Conservation (phyloP, 2,797 vertebrate genomes). For the Philypnodon macrostomus region DNA sequence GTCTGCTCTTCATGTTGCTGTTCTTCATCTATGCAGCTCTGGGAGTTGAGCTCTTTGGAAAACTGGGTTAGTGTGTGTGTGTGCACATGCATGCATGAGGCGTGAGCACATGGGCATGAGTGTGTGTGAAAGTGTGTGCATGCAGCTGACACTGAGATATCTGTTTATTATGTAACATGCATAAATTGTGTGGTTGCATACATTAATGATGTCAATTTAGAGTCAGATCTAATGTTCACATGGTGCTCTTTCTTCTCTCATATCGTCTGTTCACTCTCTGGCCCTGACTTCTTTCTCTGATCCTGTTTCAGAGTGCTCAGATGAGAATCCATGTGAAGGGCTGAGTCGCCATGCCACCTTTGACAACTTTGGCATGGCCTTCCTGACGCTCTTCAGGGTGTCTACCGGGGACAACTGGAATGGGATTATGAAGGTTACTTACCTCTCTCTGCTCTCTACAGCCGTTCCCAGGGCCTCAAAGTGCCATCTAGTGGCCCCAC, state of each 20-base stretch:
- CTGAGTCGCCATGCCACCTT: slow-evolving; percentile 94
- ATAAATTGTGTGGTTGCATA: slow-evolving; percentile 54
- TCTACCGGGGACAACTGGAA: slow-evolving; percentile 99
- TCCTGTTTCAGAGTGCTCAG: slow-evolving; percentile 18
- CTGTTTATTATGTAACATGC: slow-evolving; percentile 53
- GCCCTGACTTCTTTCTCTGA: slow-evolving; percentile 71
- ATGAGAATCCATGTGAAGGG: slow-evolving; percentile 83
- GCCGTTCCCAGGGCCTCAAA: slow-evolving; percentile 1
- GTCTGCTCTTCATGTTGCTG: slow-evolving; percentile 98
- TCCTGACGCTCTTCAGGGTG: slow-evolving; percentile 93
- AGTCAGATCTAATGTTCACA: slow-evolving; percentile 42
- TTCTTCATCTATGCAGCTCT: slow-evolving; percentile 99
- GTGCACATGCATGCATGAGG: no score
- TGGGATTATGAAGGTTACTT: slow-evolving; percentile 95
- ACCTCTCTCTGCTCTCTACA: slow-evolving; percentile 3
- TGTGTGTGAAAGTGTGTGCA: slow-evolving; percentile 29
- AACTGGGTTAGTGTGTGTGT: slow-evolving; percentile 85
- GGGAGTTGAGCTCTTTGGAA: slow-evolving; percentile 97
- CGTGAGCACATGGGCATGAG: slow-evolving; percentile 28
- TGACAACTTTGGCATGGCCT: slow-evolving; percentile 96
- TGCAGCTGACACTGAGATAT: slow-evolving; percentile 50
- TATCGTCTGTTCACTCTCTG: slow-evolving; percentile 54
- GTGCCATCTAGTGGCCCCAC: slow-evolving; percentile 9
- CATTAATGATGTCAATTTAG: slow-evolving; percentile 55
- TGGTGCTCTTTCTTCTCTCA: slow-evolving; percentile 33